A percentile compares a stretch with the other conserved stretches of the same genome.
These are phyloP conservation scores for Diarsia mendica DNA, from an alignment of 2,888 invertebrate species.

Conservation along the genomic window DNA sequence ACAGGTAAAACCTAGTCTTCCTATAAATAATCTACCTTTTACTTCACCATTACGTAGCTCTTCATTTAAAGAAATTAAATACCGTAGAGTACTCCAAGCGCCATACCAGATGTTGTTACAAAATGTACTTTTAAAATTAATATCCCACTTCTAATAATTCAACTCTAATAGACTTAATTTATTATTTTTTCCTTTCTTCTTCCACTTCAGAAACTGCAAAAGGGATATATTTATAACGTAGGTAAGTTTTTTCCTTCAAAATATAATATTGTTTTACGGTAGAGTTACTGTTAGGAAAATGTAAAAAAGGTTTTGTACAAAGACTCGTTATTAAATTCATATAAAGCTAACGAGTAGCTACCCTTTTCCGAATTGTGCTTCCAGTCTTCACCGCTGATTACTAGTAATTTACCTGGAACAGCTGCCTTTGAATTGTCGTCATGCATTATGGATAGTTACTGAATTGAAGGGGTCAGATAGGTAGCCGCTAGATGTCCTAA, in stretches of 20 bases:
- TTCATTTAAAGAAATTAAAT: slow-evolving; percentile 2
- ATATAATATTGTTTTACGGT: slow-evolving; percentile 2
- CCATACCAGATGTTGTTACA: slow-evolving; percentile 16
- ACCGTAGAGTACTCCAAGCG: neutral
- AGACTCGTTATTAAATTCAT: neutral
- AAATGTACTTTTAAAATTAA: slow-evolving; percentile 34
- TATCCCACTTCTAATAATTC: slow-evolving; percentile 26
- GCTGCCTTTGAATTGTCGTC: too few relatives aligned
- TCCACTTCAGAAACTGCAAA: slow-evolving; percentile 8
- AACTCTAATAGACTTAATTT: slow-evolving; percentile 18
- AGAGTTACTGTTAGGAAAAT: neutral
- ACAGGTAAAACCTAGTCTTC: too few relatives aligned
- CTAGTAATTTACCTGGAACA: too few relatives aligned
- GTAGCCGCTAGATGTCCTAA: too few relatives aligned
- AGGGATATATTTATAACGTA: neutral
- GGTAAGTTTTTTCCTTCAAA: neutral
- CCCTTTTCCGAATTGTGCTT: too few relatives aligned
- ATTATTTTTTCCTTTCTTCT: neutral
- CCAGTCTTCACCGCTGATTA: too few relatives aligned
- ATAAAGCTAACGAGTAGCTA: too few relatives aligned
- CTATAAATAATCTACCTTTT: neutral
- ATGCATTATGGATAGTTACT: too few relatives aligned
- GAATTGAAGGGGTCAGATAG: too few relatives aligned
- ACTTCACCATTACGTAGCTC: neutral
- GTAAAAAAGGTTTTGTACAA: neutral